Evolutionary conservation across 2,797 vertebrate genomes (phyloP).

Genomic region (Tauraco hartlaubi): DNA sequence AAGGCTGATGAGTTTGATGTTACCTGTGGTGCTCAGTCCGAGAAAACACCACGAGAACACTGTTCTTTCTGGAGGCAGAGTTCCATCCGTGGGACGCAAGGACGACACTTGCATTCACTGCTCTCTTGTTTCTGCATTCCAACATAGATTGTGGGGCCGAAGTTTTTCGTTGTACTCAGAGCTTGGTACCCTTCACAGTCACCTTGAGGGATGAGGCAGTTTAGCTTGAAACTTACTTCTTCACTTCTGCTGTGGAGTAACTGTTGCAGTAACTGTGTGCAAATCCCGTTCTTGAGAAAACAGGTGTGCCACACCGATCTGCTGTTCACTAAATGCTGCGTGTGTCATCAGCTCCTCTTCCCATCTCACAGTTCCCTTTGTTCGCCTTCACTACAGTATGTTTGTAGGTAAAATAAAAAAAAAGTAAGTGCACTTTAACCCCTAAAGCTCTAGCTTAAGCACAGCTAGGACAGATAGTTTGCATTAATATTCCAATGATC

Average conservation of each 20-base stretch:
- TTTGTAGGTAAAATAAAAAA: not conserved
- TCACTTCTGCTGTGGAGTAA: not conserved
- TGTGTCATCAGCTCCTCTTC: not conserved
- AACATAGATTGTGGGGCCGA: no score
- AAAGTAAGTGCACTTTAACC: not conserved
- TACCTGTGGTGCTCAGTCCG: not conserved
- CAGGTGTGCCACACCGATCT: not conserved
- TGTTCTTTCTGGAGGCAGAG: not conserved
- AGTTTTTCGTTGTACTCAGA: not conserved
- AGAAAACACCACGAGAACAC: not conserved
- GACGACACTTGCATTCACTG: not conserved
- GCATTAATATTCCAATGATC: fast-evolving
- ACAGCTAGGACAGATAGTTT: not conserved
- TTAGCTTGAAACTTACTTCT: not conserved
- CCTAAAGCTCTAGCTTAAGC: not conserved
- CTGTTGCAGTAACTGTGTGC: not conserved
- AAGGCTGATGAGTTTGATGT: not conserved
- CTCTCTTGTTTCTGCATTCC: not conserved
- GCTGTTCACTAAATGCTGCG: not conserved
- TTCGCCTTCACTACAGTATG: not conserved
- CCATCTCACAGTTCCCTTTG: not conserved
- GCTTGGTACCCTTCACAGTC: not conserved
- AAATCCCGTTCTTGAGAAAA: not conserved
- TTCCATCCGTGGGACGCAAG: not conserved
- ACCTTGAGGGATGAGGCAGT: not conserved